Base-by-base conservation (phyloP, 2,888 invertebrate species). In the Dascillus cervinus region DNA sequence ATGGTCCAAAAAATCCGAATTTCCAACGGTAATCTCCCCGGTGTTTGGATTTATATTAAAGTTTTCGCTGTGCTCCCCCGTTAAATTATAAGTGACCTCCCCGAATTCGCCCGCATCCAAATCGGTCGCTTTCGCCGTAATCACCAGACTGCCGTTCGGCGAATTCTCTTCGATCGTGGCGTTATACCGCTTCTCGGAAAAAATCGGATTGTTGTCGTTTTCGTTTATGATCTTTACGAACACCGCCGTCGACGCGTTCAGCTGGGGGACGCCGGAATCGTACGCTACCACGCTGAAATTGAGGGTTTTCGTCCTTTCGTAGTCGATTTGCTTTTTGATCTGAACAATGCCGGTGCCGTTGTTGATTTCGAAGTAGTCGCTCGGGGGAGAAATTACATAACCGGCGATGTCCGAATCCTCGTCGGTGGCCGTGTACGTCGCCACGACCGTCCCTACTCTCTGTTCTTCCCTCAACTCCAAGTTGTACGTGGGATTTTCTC, bases 181-280 rank as follows among this genome's bases (percentile, higher is more conserved):
- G 31, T 77, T 75, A 54, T 91, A 91, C 4, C 66, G 64, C 26
- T 72, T 65, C 38, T 75, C 70, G 1, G 71, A 69, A 59, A 94
- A 94, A 26, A 71, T 69, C 0, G 94, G 94, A 54, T 82, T 80
- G 55, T 89, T 87, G 52, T 94, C 92, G 50, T 95, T 94, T 0
- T 87, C 74, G 56, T 94, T 92, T 15, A 78, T 68, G 2, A 95
- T 71, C 26, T 77, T 75, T 0, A 94, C 85, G 3, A 72, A 71
- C 1, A 95, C 78, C 3, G 77, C 72, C 0, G 91, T 90, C 0
- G 81, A 72, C 0, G 88, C 73, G 3, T 86, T 82, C 25, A 87
- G 67, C 50, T 83, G 82, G 0, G 94, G 94, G 1, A 86, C 77
- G 2, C 94, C 94, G 0, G 83, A 82, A 62, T 95, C 95, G 47